Evolutionary conservation across 2,888 invertebrate genomes (phyloP).

Genomic region (Watsonalla cultraria): DNA sequence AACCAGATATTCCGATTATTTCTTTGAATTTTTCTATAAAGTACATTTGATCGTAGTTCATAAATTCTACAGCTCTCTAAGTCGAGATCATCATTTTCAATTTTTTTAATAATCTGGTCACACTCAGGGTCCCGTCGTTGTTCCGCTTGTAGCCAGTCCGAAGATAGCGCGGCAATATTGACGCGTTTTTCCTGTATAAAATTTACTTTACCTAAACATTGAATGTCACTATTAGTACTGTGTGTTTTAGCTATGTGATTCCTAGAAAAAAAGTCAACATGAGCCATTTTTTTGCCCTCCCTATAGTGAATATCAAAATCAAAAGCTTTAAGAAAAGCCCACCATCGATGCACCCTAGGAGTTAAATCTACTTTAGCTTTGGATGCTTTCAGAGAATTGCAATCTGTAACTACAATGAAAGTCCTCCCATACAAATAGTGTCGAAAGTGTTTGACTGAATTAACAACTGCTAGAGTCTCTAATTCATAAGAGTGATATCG

Average conservation of each 20-base stretch:
- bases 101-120: neutral
- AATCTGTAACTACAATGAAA: conserved; percentile 16
- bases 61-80: conserved; percentile 3
- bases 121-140: conserved; percentile 9
- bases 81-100: conserved; percentile 1
- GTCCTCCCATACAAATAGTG: conserved; percentile 16
- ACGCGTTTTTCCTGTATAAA: conserved; percentile 4
- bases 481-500: conserved; percentile 16
- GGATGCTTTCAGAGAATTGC: conserved; percentile 8
- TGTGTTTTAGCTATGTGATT: conserved; percentile 11
- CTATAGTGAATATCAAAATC: conserved; percentile 20
- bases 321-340: conserved; percentile 19
- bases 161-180: conserved; percentile 9
- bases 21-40: conserved; percentile 6
- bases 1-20: neutral
- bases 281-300: conserved; percentile 13
- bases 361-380: conserved; percentile 17
- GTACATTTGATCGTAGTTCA: conserved; percentile 1
- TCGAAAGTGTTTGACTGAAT: conserved; percentile 18
- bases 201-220: too few species aligned
- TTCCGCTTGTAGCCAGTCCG: conserved; percentile 10
- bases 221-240: neutral
- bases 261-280: conserved; percentile 20
- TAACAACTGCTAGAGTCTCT: conserved; percentile 11
- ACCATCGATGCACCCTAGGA: conserved; percentile 18